These are phyloP conservation scores for Scyliorhinus canicula DNA, from an alignment of 2,797 vertebrate species.

Conservation along the genomic window DNA sequence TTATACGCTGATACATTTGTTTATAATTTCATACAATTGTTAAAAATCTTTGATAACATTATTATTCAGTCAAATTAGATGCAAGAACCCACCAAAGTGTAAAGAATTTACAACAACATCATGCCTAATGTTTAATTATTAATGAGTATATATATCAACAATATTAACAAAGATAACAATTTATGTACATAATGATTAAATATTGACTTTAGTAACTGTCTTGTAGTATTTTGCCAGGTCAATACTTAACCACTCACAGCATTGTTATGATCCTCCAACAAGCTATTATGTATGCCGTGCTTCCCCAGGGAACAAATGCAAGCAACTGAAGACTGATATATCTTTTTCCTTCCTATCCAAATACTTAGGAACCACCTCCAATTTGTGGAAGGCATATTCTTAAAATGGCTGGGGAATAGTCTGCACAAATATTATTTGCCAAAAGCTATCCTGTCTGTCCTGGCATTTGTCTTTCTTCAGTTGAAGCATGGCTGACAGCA, in stretches of 20 bases:
- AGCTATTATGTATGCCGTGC: background rate
- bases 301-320: no score
- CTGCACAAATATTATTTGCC: no score
- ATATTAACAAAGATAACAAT: background rate
- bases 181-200: background rate
- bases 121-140: background rate
- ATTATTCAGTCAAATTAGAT: background rate
- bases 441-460: background rate
- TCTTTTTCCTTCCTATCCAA: conserved; percentile 24
- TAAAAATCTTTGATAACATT: background rate
- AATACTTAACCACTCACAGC: background rate
- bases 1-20: background rate
- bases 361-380: background rate
- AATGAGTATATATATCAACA: background rate
- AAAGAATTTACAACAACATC: background rate
- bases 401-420: background rate
- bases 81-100: background rate
- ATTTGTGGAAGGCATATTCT: conserved; percentile 14
- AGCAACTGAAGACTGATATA: background rate
- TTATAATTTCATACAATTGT: background rate
- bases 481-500: background rate
- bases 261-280: background rate
- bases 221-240: background rate
- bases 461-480: background rate
- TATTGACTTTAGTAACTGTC: background rate